Conservation (phyloP, 2,797 vertebrate species). For the Phoebastria nigripes region DNA sequence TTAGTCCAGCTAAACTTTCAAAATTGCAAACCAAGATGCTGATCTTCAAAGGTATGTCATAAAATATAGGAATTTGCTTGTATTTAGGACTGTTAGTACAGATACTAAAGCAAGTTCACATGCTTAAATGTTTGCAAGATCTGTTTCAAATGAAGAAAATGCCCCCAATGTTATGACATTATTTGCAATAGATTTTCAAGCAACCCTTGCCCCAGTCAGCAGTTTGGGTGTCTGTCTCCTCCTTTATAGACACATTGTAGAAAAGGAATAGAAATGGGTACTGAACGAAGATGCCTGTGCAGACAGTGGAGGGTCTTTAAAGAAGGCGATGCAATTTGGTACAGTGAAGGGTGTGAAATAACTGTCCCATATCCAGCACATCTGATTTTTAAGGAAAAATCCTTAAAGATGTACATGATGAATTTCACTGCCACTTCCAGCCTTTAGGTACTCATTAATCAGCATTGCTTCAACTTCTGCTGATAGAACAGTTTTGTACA, state of each 20-base stretch:
- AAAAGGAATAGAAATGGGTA: not conserved
- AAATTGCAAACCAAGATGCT: not conserved
- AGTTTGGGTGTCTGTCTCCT: not conserved
- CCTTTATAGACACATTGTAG: accelerated
- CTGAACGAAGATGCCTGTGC: accelerated
- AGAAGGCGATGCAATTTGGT: not conserved
- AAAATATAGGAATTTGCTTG: not conserved
- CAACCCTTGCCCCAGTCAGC: accelerated
- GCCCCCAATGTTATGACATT: accelerated
- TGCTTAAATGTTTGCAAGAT: not conserved
- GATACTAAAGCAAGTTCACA: not conserved
- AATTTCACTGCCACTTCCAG: not conserved
- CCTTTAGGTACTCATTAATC: not conserved
- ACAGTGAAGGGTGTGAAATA: not conserved
- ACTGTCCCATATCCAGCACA: not conserved
- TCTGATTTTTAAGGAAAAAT: not conserved
- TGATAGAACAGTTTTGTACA: not conserved
- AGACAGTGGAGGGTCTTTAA: not conserved
- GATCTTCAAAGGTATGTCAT: not conserved
- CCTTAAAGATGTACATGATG: not conserved
- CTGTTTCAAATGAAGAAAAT: not conserved
- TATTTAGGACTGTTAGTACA: not conserved
- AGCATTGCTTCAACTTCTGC: not conserved
- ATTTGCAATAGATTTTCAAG: not conserved
- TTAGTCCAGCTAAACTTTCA: not conserved